phyloP scores from a whole-genome alignment of 2,113 vertebrate species.

The Gopherus evgoodei region DNA sequence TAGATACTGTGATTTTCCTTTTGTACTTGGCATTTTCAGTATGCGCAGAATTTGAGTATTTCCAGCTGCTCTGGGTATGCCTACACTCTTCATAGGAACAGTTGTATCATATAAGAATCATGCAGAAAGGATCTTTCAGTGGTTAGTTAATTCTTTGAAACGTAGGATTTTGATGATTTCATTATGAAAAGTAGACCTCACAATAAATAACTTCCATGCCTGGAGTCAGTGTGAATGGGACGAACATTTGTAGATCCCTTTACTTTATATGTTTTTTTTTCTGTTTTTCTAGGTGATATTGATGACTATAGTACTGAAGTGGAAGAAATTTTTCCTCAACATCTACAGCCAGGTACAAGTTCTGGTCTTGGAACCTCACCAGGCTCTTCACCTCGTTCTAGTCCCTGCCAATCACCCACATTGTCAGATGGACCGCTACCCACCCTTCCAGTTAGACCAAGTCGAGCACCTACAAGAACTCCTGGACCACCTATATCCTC shows the following conservation, averaged over 20 bases:
- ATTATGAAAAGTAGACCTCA: not conserved
- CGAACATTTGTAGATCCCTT: not conserved
- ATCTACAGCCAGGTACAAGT: slow-evolving; percentile 88
- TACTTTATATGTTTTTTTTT: not conserved
- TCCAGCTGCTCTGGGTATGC: not conserved
- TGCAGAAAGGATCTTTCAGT: not conserved
- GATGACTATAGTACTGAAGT: slow-evolving; percentile 92
- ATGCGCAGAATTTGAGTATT: not conserved
- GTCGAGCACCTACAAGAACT: slow-evolving; percentile 80
- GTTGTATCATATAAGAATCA: not conserved
- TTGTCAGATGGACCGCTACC: slow-evolving; percentile 84
- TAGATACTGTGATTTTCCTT: not conserved
- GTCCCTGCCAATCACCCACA: slow-evolving; percentile 95
- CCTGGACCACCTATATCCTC: slow-evolving; percentile 77
- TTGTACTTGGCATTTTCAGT: not conserved
- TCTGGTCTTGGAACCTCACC: slow-evolving; percentile 87
- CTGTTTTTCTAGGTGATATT: slow-evolving; percentile 85
- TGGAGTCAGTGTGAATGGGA: not conserved
- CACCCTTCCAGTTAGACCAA: slow-evolving; percentile 81
- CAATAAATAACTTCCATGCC: not conserved
- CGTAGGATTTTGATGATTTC: not conserved
- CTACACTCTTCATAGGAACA: not conserved
- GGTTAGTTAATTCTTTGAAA: not conserved
- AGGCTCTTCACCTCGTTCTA: slow-evolving; percentile 88
- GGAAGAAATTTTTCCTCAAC: slow-evolving; percentile 94